Percentiles rank a stretch among this genome's conserved stretches.
These are phyloP conservation scores for Trachymyrmex septentrionalis DNA, from an alignment of 1,140 invertebrate genomes.

Conservation along the genomic window DNA sequence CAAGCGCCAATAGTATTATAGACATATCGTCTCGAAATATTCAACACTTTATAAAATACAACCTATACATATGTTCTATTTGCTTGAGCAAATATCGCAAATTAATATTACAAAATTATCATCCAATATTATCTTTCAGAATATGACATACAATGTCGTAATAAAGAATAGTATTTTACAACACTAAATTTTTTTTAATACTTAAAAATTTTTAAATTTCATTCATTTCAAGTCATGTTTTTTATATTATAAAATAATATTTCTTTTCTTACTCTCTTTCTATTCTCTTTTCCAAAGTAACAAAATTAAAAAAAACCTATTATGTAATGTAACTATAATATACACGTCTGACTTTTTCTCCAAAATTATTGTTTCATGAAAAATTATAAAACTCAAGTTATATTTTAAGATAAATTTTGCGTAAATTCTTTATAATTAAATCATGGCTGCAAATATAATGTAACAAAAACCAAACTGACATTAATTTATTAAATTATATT, in stretches of 20 bases:
- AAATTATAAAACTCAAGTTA: background rate
- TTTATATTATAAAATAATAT: background rate
- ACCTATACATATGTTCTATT: background rate
- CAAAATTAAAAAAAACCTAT: background rate
- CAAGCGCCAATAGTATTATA: background rate
- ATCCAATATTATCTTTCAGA: background rate
- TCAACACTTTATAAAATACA: slow-evolving; percentile 1
- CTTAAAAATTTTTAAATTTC: background rate
- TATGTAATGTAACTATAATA: background rate
- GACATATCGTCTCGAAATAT: background rate
- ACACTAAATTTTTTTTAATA: background rate
- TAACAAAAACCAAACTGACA: background rate
- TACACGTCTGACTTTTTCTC: background rate
- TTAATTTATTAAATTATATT: background rate
- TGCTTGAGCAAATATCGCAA: background rate
- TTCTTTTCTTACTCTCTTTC: background rate
- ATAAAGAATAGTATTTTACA: background rate
- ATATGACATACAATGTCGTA: background rate
- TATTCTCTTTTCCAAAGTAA: background rate
- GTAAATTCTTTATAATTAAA: background rate
- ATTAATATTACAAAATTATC: background rate
- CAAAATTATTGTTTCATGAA: background rate
- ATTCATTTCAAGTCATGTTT: background rate
- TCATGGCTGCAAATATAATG: background rate
- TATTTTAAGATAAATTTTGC: background rate